A percentile compares a stretch with the other conserved stretches of the same genome.
Conservation (phyloP, 2,888 invertebrate species). For the Cryptus viduatorius region DNA sequence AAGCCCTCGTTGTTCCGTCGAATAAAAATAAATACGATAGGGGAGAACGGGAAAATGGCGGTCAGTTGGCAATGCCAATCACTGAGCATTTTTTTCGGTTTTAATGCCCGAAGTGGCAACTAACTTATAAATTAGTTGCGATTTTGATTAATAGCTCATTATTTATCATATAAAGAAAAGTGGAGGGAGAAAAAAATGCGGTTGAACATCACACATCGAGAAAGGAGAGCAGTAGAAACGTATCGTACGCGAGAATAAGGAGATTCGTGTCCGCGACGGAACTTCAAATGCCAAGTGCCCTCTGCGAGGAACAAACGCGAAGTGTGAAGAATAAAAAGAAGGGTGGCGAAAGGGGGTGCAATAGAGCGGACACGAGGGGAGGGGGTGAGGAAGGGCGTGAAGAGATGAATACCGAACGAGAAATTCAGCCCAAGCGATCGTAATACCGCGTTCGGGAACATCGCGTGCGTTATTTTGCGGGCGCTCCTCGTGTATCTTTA, state of each 20-base stretch:
- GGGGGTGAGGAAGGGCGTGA: constrained; percentile 33
- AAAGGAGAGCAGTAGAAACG: constrained; percentile 67
- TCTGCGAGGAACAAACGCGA: constrained; percentile 48
- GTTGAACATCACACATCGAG: constrained; percentile 57
- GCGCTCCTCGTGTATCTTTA: constrained; percentile 40
- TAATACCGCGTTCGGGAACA: constrained; percentile 61
- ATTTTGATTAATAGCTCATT: too few species aligned
- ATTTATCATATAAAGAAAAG: too few species aligned
- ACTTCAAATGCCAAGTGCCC: constrained; percentile 47
- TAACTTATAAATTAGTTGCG: too few species aligned
- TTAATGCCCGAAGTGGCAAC: too few species aligned
- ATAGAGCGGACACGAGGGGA: not conserved
- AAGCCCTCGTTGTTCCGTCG: not conserved
- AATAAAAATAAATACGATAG: not conserved
- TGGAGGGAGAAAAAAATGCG: constrained; percentile 60
- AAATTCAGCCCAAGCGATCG: constrained; percentile 58
- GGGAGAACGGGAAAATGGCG: too few species aligned
- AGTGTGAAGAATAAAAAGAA: constrained; percentile 3
- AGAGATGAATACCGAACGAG: constrained; percentile 67
- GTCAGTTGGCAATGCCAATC: not conserved
- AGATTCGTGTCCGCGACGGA: constrained; percentile 25
- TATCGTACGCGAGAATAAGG: constrained; percentile 54
- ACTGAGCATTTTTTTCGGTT: too few species aligned
- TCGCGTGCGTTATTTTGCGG: constrained; percentile 1
- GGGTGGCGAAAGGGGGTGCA: constrained; percentile 1